A percentile compares a stretch with the other conserved stretches of the same genome.
These are phyloP conservation scores for Orycteropus afer DNA, from an alignment of 2,113 vertebrate genomes.

Conservation along the genomic window DNA sequence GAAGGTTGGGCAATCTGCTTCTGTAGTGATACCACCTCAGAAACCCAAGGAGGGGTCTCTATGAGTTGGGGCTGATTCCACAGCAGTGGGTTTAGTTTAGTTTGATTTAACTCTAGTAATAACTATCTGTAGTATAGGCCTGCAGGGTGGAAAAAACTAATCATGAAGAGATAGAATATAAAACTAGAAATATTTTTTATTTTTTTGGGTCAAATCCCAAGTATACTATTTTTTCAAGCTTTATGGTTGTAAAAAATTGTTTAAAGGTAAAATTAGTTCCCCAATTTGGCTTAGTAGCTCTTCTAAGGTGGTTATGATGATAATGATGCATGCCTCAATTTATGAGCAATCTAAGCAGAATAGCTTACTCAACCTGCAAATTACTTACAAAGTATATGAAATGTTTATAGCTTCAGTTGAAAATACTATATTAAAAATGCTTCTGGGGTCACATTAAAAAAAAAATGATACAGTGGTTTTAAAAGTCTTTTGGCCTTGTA, in stretches of 20 bases:
- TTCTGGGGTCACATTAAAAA: conserved; percentile 73
- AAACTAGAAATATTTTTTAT: conserved; percentile 19
- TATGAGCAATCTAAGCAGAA: neutral
- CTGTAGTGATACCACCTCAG: too few relatives aligned
- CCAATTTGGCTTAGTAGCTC: conserved; percentile 50
- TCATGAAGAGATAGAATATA: neutral
- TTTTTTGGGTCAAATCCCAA: conserved; percentile 8
- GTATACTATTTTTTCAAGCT: conserved; percentile 41
- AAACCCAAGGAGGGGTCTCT: too few relatives aligned
- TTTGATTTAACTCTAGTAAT: neutral
- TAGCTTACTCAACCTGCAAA: conserved; percentile 60
- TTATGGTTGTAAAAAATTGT: conserved; percentile 66
- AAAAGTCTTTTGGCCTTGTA: conserved; percentile 39
- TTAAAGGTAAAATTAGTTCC: conserved; percentile 65
- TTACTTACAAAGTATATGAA: conserved; percentile 65
- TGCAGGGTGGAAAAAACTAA: neutral
- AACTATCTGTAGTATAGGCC: neutral
- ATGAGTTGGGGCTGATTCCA: too few relatives aligned
- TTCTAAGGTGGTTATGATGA: conserved; percentile 47
- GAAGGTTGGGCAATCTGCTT: too few relatives aligned
- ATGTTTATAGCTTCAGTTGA: conserved; percentile 65
- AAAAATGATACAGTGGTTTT: conserved; percentile 65
- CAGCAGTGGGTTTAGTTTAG: too few relatives aligned
- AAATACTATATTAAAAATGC: conserved; percentile 62
- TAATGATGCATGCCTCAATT: conserved; percentile 56